phyloP scores from a whole-genome alignment of 2,113 vertebrate species.

The Turdus rufiventris region DNA sequence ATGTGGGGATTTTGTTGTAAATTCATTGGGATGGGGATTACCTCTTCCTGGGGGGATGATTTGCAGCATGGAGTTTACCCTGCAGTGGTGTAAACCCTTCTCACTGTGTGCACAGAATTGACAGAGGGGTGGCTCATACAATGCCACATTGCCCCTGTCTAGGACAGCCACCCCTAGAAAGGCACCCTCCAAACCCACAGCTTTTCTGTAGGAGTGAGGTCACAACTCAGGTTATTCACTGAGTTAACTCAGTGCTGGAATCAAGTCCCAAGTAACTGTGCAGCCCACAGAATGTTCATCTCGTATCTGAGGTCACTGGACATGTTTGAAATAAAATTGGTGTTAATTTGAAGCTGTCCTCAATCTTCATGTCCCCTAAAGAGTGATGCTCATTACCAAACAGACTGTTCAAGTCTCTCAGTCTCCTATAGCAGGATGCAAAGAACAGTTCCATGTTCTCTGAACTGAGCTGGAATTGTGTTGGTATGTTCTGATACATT shows the following conservation, averaged over 20 bases:
- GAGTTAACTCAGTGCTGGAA: neutral
- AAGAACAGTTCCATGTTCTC: neutral
- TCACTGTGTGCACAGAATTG: neutral
- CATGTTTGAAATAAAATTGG: neutral
- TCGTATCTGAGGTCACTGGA: neutral
- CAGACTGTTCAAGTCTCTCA: neutral
- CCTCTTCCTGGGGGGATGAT: neutral
- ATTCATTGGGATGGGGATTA: neutral
- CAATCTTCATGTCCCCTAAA: neutral
- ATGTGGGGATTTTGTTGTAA: neutral
- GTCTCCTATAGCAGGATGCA: neutral
- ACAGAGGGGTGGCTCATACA: neutral
- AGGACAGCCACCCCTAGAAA: neutral
- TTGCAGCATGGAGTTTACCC: neutral
- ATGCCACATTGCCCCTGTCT: accelerated
- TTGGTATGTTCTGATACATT: neutral
- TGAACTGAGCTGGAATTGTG: neutral
- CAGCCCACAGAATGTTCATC: neutral
- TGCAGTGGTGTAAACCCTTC: neutral
- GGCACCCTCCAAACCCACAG: neutral
- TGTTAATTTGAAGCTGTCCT: neutral
- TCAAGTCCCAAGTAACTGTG: neutral
- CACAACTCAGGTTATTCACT: accelerated
- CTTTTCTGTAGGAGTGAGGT: neutral
- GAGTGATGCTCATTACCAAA: neutral